Conservation (phyloP, 1,140 invertebrate genomes). For the Polypedilum vanderplanki region DNA sequence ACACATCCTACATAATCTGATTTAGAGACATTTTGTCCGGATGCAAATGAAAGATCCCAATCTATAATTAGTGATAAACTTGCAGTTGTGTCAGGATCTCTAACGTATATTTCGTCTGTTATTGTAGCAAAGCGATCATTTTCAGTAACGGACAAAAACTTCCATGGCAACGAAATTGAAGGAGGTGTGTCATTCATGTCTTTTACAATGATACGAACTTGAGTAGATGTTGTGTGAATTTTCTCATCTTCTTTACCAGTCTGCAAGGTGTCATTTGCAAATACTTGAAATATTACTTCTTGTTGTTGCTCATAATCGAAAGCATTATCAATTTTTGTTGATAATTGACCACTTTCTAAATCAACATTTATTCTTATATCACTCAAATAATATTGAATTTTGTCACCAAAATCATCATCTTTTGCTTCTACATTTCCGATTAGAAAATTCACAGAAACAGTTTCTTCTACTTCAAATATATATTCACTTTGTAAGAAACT, state of each 20-base stretch:
- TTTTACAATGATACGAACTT: constrained; percentile 47
- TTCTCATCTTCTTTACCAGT: constrained; percentile 34
- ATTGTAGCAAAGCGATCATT: constrained; percentile 45
- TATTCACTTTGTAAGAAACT: constrained; percentile 43
- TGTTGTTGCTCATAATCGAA: constrained; percentile 53
- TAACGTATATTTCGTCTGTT: constrained; percentile 44
- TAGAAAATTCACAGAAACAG: constrained; percentile 40
- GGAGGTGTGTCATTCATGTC: constrained; percentile 55
- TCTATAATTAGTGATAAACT: constrained; percentile 48
- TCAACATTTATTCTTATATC: constrained; percentile 37
- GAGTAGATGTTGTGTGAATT: constrained; percentile 46
- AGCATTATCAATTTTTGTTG: constrained; percentile 44
- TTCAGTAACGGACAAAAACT: constrained; percentile 46
- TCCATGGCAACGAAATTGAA: constrained; percentile 43
- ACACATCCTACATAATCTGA: constrained; percentile 34
- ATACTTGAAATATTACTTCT: constrained; percentile 49
- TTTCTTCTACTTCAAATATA: constrained; percentile 45
- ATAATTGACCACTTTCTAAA: constrained; percentile 44
- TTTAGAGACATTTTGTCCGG: constrained; percentile 46
- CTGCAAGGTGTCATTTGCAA: constrained; percentile 44
- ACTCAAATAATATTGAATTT: constrained; percentile 46
- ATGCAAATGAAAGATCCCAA: constrained; percentile 49
- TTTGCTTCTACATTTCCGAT: constrained; percentile 44
- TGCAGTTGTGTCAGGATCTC: constrained; percentile 49
- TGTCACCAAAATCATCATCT: constrained; percentile 51